These are phyloP conservation scores for Gadus chalcogrammus DNA, from an alignment of 2,113 vertebrate genomes.

Conservation along the genomic window DNA sequence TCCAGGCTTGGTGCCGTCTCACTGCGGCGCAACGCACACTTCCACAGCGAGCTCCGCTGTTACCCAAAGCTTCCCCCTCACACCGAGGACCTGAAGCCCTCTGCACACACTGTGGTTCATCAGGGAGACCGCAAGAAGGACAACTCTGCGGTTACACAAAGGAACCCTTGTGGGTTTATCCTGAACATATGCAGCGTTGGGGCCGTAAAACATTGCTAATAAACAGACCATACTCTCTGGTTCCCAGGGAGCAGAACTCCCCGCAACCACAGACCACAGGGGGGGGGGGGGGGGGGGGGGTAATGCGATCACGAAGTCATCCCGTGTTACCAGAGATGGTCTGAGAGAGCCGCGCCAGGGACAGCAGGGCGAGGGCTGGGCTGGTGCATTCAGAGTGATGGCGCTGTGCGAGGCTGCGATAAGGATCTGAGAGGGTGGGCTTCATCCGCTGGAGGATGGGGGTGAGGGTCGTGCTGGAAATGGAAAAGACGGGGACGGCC, in stretches of 20 bases:
- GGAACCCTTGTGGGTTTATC: conserved; percentile 43
- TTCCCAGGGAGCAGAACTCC: conserved; percentile 33
- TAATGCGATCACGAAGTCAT: conserved; percentile 57
- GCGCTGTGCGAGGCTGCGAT: neutral
- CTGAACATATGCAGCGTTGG: conserved; percentile 21
- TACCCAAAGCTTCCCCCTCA: neutral
- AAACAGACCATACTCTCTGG: conserved; percentile 38
- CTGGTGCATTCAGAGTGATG: neutral
- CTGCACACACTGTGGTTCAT: conserved; percentile 3
- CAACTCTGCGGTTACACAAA: neutral
- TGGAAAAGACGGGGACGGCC: neutral
- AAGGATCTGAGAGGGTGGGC: neutral
- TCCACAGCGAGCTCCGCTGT: neutral
- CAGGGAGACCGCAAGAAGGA: conserved; percentile 1
- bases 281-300: neutral
- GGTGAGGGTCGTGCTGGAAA: neutral
- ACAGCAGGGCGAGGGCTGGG: neutral
- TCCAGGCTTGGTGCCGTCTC: neutral
- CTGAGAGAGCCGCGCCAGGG: conserved; percentile 16
- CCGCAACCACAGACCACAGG: conserved; percentile 14
- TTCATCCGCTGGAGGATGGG: neutral
- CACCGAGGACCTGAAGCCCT: neutral
- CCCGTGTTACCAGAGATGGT: conserved; percentile 55
- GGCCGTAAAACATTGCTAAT: conserved; percentile 35
- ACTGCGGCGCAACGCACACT: neutral